Conservation (phyloP, 2,113 vertebrate species). For the Carettochelys insculpta region DNA sequence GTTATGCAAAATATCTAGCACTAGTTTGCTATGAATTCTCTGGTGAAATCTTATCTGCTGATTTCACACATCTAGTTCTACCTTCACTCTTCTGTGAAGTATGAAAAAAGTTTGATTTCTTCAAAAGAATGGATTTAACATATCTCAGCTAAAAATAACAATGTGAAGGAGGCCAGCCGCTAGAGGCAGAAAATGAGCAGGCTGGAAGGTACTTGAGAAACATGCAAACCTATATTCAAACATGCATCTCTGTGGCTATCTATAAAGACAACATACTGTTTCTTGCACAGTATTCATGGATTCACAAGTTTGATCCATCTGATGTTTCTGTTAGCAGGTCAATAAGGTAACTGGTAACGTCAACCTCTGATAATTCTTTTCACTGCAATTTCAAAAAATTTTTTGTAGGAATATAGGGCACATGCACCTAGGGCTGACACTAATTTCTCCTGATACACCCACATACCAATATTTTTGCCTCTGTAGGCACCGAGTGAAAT, state of each 20-base stretch:
- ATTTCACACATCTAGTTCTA: background rate
- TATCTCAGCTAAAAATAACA: background rate
- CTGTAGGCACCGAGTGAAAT: background rate
- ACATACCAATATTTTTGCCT: background rate
- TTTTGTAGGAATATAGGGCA: background rate
- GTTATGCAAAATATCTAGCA: background rate
- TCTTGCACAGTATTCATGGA: background rate
- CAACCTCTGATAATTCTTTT: background rate
- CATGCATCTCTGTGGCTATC: background rate
- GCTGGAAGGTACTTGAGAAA: background rate
- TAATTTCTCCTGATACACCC: background rate
- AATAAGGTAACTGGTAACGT: background rate
- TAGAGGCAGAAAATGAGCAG: background rate
- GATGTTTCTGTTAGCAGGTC: background rate
- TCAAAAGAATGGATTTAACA: background rate
- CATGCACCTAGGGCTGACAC: background rate
- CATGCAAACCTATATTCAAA: background rate
- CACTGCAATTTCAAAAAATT: background rate
- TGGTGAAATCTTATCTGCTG: background rate
- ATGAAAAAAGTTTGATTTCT: background rate
- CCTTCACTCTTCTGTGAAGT: background rate
- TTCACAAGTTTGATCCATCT: background rate
- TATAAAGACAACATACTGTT: background rate
- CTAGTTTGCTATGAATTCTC: background rate
- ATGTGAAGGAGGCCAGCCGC: accelerated